Evolutionary conservation across 2,113 vertebrate species (phyloP).

Genomic region (Pelodiscus sinensis): DNA sequence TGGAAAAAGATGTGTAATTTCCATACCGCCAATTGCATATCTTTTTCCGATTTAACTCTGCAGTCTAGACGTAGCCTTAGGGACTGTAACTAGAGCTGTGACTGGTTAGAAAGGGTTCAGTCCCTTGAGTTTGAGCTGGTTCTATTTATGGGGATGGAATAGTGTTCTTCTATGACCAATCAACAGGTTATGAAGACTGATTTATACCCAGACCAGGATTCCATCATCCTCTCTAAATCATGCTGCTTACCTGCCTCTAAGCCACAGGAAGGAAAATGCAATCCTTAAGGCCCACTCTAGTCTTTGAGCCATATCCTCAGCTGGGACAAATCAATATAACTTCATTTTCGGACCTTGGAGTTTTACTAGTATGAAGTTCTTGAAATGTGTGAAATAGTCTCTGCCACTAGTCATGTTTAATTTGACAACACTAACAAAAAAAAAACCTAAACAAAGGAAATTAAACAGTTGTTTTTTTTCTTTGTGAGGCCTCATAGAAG

Average conservation of each 20-base stretch:
- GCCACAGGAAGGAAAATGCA: neutral
- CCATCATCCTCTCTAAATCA: neutral
- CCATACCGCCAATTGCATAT: no score
- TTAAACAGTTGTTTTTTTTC: neutral
- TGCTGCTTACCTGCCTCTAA: neutral
- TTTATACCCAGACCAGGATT: neutral
- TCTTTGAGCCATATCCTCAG: neutral
- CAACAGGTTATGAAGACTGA: neutral
- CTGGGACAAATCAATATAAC: neutral
- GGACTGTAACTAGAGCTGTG: neutral
- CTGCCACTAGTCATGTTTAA: neutral
- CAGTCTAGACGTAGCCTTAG: neutral
- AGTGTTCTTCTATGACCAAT: neutral
- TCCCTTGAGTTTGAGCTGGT: neutral
- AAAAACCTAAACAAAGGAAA: neutral
- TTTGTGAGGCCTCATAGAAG: constrained; percentile 10
- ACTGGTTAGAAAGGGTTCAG: neutral
- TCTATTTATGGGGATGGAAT: neutral
- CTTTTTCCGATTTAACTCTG: no score
- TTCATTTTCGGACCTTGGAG: neutral
- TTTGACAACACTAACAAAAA: neutral
- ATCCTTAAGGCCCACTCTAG: neutral
- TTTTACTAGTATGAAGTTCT: constrained; percentile 24
- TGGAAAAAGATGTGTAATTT: no score
- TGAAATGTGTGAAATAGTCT: constrained; percentile 12